Conservation (phyloP, 1,140 invertebrate species). For the Hylyphantes graminicola region DNA sequence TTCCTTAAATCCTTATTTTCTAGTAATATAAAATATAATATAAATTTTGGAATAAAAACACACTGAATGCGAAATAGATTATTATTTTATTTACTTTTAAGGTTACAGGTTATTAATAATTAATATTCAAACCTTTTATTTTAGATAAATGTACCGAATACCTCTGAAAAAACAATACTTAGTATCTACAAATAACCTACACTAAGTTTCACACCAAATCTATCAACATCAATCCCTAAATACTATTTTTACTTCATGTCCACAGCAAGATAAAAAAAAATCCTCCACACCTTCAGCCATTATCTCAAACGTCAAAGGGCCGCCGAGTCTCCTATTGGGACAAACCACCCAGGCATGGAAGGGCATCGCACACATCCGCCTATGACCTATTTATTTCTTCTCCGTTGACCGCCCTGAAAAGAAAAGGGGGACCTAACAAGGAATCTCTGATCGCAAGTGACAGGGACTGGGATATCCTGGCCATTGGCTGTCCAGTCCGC, state of each 20-base stretch:
- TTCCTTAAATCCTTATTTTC: too few relatives aligned
- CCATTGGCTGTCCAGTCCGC: conserved; percentile 12
- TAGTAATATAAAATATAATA: too few relatives aligned
- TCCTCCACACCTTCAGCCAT: background rate
- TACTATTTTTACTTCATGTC: background rate
- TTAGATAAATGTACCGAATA: background rate
- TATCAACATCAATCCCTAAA: too few relatives aligned
- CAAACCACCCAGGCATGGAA: background rate
- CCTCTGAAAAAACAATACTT: too few relatives aligned
- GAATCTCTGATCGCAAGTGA: conserved; percentile 20
- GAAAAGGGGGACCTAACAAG: conserved; percentile 24
- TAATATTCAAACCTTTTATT: background rate
- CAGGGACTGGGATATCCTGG: background rate
- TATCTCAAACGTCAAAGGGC: background rate
- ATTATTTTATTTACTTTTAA: too few relatives aligned
- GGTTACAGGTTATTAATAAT: too few relatives aligned
- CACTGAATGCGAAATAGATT: too few relatives aligned
- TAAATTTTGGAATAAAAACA: too few relatives aligned
- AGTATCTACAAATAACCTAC: too few relatives aligned
- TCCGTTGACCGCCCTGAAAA: background rate
- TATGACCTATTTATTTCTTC: background rate
- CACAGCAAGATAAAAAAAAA: background rate
- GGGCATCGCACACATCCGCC: background rate
- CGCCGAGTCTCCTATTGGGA: background rate
- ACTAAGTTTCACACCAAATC: too few relatives aligned